Evolutionary conservation across 2,113 vertebrate genomes (phyloP), one percentile per base, ranked within the genome.

Genomic region (Amazona vittata): DNA sequence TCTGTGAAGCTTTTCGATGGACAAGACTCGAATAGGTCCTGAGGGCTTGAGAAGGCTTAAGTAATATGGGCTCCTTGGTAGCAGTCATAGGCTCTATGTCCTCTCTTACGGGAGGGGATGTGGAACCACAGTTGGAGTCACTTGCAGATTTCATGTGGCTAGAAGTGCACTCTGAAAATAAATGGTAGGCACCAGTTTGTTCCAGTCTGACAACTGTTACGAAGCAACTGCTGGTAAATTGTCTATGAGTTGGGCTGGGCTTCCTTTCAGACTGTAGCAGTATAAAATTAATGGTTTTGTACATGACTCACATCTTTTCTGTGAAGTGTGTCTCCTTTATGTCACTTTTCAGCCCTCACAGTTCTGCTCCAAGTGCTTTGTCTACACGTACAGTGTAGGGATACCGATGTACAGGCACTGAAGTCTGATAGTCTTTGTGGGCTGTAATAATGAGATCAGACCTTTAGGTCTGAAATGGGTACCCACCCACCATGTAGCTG

Each of bases 341-440:
- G 35, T 49, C 4, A 15, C 63, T 59, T 89, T 22, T 24, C 75
- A 79, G 35, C 62, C 12, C 26, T 24, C 2, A 2, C 43, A 35
- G 35, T 94, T 63, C n/a, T 81, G 9, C 2, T 77, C 20, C 22
- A 41, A 15, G 59, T 39, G 35, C 35, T 79, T 41, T 46, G 16
- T 73, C 64, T 43, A 8, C 5, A 11, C 0, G 16, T 19, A 6
- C 10, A 15, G 15, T 70, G 0, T 4, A 52, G 22, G 15, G 4
- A 9, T 80, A 15, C 26, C 31, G 17, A 0, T 2, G 3, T 24
- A 33, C 0, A 2, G 49, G 33, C 49, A 14, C 47, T 41, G 37
- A 75, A 76, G 63, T 26, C 68, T 44, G 35, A 8, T 11, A 11
- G 16, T 33, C 35, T 71, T 46, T 63, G 18, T 19, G 79, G 20